A percentile compares a stretch with the other conserved stretches of the same genome.
phyloP scores from a whole-genome alignment of 2,113 vertebrate genomes.

The Oreochromis tanganicae region DNA sequence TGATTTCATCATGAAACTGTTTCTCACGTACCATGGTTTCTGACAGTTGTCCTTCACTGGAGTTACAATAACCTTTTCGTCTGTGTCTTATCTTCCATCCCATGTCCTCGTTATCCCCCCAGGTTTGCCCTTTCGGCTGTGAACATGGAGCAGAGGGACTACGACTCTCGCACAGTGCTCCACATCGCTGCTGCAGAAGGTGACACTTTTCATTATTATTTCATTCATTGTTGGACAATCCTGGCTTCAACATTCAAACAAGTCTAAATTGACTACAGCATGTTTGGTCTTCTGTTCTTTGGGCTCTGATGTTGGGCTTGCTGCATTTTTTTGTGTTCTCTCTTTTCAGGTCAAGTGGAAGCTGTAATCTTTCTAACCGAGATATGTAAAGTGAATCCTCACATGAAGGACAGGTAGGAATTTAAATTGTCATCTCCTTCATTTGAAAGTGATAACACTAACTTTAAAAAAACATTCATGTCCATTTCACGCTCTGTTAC shows the following conservation, averaged over 20 bases:
- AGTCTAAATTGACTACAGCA: background rate
- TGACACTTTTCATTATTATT: constrained; percentile 35
- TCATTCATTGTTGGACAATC: background rate
- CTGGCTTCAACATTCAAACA: background rate
- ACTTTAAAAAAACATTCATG: background rate
- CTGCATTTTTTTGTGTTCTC: background rate
- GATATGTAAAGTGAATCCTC: constrained; percentile 81
- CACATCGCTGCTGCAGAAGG: constrained; percentile 85
- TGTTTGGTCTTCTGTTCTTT: background rate
- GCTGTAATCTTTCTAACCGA: constrained; percentile 81
- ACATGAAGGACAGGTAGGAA: constrained; percentile 79
- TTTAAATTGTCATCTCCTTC: background rate
- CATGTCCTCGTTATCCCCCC: background rate
- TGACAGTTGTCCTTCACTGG: background rate
- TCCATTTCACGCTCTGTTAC: background rate
- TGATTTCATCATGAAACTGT: background rate
- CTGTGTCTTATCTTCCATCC: background rate
- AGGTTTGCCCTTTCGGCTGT: constrained; percentile 84
- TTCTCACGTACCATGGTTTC: background rate
- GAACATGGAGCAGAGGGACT: constrained; percentile 85
- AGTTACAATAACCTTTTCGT: background rate
- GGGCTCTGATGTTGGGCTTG: background rate
- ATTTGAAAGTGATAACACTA: background rate
- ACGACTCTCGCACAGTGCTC: constrained; percentile 82
- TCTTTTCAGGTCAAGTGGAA: constrained; percentile 74